phyloP scores from a whole-genome alignment of 1,140 invertebrate species.

The Panulirus ornatus region DNA sequence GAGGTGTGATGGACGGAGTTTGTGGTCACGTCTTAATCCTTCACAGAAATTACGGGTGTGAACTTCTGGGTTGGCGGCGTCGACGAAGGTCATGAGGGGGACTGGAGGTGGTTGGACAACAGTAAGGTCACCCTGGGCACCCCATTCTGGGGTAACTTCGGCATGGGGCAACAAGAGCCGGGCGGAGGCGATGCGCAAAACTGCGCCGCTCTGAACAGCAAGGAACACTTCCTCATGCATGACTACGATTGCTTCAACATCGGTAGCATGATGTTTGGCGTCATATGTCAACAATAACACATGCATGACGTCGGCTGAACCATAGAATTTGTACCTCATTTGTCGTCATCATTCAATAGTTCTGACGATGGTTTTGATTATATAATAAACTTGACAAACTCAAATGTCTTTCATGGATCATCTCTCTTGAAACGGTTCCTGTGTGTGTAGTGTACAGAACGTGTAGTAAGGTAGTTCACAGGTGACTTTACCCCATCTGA shows the following conservation, averaged over 20 bases:
- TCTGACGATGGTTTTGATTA: too few species aligned
- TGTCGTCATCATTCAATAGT: too few species aligned
- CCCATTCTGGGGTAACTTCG: conserved; percentile 16
- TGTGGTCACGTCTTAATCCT: not conserved
- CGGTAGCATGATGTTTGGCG: too few species aligned
- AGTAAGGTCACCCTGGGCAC: not conserved
- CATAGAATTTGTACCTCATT: too few species aligned
- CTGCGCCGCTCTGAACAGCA: not conserved
- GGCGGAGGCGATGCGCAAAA: not conserved
- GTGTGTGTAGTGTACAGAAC: too few species aligned
- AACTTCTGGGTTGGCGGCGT: not conserved
- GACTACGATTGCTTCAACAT: not conserved
- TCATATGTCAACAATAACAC: not conserved
- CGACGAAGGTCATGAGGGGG: not conserved
- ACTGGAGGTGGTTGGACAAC: not conserved
- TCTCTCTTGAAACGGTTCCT: too few species aligned
- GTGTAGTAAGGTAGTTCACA: too few species aligned
- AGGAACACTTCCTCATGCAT: conserved; percentile 23
- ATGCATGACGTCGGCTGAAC: too few species aligned
- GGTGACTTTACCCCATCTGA: too few species aligned
- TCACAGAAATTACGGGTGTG: not conserved
- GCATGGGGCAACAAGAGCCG: not conserved
- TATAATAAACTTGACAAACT: too few species aligned
- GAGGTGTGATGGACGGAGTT: too few species aligned
- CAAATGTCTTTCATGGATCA: too few species aligned